Conservation (phyloP, 2,113 vertebrate genomes). For the Semnornis frantzii region DNA sequence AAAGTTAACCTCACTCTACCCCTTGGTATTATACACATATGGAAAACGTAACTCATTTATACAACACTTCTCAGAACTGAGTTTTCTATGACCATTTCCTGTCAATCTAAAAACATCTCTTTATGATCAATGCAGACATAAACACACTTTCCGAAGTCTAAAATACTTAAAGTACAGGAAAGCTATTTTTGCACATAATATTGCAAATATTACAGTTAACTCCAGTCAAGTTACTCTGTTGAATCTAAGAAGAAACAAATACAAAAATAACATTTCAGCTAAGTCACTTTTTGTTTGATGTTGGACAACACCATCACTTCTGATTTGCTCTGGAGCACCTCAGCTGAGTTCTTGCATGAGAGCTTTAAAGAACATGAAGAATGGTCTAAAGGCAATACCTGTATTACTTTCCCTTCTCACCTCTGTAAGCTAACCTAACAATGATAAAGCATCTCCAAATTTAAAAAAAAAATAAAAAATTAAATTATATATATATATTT, state of each 20-base stretch:
- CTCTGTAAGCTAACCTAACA: neutral
- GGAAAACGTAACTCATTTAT: neutral
- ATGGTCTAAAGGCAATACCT: neutral
- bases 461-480: neutral
- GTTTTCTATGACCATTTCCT: neutral
- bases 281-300: neutral
- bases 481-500: neutral
- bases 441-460: neutral
- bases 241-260: neutral
- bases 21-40: neutral
- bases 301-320: neutral
- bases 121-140: neutral
- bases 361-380: neutral
- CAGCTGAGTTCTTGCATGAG: neutral
- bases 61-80: neutral
- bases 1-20: neutral
- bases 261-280: neutral
- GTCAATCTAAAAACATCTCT: neutral
- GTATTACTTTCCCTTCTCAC: neutral
- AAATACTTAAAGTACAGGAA: neutral
- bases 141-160: neutral
- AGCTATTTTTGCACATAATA: neutral
- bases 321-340: neutral
- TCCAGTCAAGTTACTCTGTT: neutral
- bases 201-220: neutral